Evolutionary conservation across 2,113 vertebrate genomes (phyloP), one percentile per base, ranked within the genome.

Genomic region (Aspiorhynchus laticeps): DNA sequence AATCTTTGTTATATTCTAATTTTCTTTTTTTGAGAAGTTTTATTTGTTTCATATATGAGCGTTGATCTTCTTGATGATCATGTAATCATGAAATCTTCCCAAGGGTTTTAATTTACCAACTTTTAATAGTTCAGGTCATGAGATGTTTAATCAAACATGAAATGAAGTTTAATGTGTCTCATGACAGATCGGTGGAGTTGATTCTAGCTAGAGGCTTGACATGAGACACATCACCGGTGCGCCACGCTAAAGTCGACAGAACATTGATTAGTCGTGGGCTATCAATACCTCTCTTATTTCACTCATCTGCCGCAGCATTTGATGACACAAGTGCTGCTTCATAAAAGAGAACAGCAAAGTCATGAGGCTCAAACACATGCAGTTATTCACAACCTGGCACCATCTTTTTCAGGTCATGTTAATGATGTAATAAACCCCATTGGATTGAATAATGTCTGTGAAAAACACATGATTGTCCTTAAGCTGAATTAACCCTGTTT

Each of bases 251-350:
- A 1, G 26, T 82, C 75, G 76, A 86, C 5, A 17, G 89, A 73
- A 90, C 92, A 93, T 92, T 38, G 91, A 93, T 94, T 94, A 89
- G 87, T 91, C 10, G 91, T 86, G 71, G 41, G 46, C 48, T 69
- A 36, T 85, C 69, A 78, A 85, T 80, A 43, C 31, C n/a, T 63
- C 51, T 51, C 7, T 51, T 76, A 65, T 48, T 9, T 59, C 15
- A 15, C 17, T 41, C 11, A 51, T 85, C 43, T 38, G 48, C 46
- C 31, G 41, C 26, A 86, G n/a, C 24, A 4, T 63, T 11, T 46
- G 56, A n/a, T 51, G 12, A 15, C n/a, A 80, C 15, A 46, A 24
- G 46, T 38, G 4, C 7, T 86, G 26, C n/a, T 48, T 82, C 2
- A 87, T n/a, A 63, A 69, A 24, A 86, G 46, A 63, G 7, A 31